Evolutionary conservation across 2,113 vertebrate species (phyloP).

Genomic region (Numida meleagris): DNA sequence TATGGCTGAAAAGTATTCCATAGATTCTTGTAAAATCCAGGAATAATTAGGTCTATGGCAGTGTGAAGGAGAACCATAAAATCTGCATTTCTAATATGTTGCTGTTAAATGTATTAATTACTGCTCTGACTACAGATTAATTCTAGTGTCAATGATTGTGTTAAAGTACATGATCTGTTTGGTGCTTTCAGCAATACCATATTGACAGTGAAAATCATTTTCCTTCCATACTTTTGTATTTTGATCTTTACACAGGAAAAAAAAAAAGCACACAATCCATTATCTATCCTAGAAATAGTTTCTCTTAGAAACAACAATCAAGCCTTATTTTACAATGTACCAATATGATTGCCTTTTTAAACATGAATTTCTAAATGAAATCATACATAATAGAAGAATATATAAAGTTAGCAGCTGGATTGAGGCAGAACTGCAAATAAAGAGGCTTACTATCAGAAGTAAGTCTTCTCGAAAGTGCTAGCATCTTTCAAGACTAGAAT

Average conservation of each 20-base stretch:
- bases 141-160: not conserved
- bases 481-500: not conserved
- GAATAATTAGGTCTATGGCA: not conserved
- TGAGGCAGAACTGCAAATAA: not conserved
- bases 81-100: not conserved
- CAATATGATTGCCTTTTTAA: not conserved
- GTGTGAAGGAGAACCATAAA: not conserved
- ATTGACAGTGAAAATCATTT: not conserved
- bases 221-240: not conserved
- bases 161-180: not conserved
- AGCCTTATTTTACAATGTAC: not conserved
- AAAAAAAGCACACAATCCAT: rapidly evolving
- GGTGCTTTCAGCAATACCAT: not conserved
- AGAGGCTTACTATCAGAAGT: not conserved
- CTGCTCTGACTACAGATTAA: not conserved
- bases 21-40: not conserved
- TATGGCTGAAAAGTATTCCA: not conserved
- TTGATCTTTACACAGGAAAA: not conserved
- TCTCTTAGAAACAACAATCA: not conserved
- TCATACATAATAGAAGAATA: not conserved
- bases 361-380: not conserved
- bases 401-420: not conserved
- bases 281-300: not conserved
- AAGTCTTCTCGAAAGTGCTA: not conserved
- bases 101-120: not conserved